Conservation (phyloP, 2,888 invertebrate species). For the Sminthurides aquaticus region DNA sequence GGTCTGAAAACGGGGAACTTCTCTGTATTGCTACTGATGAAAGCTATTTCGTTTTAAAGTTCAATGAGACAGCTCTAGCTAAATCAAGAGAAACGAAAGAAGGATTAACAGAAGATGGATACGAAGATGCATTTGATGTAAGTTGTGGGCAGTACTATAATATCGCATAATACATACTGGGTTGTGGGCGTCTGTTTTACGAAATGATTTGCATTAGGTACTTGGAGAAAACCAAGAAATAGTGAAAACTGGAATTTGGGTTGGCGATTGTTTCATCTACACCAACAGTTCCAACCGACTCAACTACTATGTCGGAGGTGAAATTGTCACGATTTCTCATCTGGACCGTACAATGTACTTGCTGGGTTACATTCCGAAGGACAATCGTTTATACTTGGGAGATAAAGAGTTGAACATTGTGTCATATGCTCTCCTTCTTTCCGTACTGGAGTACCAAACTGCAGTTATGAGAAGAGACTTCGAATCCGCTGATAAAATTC, state of each 20-base stretch:
- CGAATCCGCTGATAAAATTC: slow-evolving; percentile 84
- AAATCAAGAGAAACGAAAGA: slow-evolving; percentile 66
- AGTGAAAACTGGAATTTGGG: slow-evolving; percentile 92
- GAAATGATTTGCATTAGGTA: slow-evolving; percentile 52
- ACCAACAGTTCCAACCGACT: slow-evolving; percentile 95
- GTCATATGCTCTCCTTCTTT: slow-evolving; percentile 74
- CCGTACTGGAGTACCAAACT: slow-evolving; percentile 97
- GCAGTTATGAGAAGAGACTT: slow-evolving; percentile 99
- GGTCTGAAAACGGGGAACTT: slow-evolving; percentile 92
- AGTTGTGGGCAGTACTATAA: not conserved
- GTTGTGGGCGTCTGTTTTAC: not conserved
- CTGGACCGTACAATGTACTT: slow-evolving; percentile 93
- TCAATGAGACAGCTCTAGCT: slow-evolving; percentile 73
- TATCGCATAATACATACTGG: not conserved
- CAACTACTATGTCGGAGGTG: slow-evolving; percentile 98
- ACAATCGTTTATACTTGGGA: slow-evolving; percentile 89
- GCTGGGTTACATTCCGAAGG: slow-evolving; percentile 89
- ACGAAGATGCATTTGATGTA: slow-evolving; percentile 94
- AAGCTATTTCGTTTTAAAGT: slow-evolving; percentile 85
- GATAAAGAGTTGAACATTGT: slow-evolving; percentile 96
- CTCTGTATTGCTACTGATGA: slow-evolving; percentile 93
- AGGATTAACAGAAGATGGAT: slow-evolving; percentile 76
- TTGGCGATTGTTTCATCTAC: slow-evolving; percentile 99
- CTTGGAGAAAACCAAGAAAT: slow-evolving; percentile 80
- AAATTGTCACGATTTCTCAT: slow-evolving; percentile 96